Evolutionary conservation across 2,113 vertebrate species (phyloP), one percentile per base, ranked within the genome.

Genomic region (Apus apus): DNA sequence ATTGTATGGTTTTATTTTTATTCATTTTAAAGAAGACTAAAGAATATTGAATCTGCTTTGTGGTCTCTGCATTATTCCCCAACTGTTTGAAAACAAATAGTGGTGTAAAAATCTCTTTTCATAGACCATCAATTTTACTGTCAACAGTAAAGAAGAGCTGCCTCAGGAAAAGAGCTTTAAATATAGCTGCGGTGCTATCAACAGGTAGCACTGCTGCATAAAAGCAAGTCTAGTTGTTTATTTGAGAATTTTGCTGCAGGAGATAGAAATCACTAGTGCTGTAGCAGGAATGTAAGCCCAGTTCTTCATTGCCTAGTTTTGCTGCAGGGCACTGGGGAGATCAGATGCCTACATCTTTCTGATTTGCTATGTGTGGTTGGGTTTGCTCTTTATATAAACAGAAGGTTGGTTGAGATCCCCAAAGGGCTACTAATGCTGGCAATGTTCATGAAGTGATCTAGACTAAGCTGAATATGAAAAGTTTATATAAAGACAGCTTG

Each of bases 91-190:
- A 95, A 90, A 92, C 60, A 81, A 79, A 72, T 11, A 89, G 72
- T 60, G 20, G 71, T 40, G 89, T 15, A 84, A 89, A 68, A 92
- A 65, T 50, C 27, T 64, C 58, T 89, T 92, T 87, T 87, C 67
- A 81, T 56, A 88, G 51, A 15, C 8, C 51, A 58, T 95, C 26
- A 62, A 77, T 72, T 94, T 96, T 86, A 48, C 53, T 91, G 78
- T 89, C 48, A 82, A 93, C 18, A 68, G 73, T 23, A 96, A 91
- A 88, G n/a, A 74, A 85, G 79, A 77, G 1, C 38, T 87, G 85
- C 92, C 89, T 91, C 13, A 30, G 62, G 90, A 86, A 87, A 84
- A 94, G 38, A 89, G 32, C 82, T 87, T 78, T 80, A 73, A 94
- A 58, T 87, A 81, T 32, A 90, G 57, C 29, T 75, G 21, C 68